Evolutionary conservation across 2,113 vertebrate genomes (phyloP), one percentile per base, ranked within the genome.

Genomic region (Microtus ochrogaster): DNA sequence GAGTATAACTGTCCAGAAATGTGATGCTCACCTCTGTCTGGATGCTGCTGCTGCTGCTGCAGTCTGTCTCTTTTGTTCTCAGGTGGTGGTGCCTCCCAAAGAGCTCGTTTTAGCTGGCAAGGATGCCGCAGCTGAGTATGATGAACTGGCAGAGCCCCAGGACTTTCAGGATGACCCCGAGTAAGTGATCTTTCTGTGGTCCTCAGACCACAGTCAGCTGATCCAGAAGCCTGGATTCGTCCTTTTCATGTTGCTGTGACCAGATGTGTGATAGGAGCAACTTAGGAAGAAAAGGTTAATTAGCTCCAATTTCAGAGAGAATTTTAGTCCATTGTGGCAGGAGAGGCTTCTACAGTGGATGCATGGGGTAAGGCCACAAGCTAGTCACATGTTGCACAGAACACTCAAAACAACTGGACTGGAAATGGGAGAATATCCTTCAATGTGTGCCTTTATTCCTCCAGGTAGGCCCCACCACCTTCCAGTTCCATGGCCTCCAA

Each of bases 81-180:
- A 99, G 99, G 99, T 99, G 82, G 85, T 98, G 26, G 99, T 99
- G 44, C 99, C 99, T 90, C 98, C 98, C 76, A 99, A 99, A 97
- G 99, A 99, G 93, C 98, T 99, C 65, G 95, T 99, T 16, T 96
- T 99, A 97, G 99, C 99, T 65, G 99, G 99, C 91, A 99, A 99
- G 97, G 99, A 99, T 90, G 99, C 99, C 61, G 99, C 99, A 0
- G 99, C 99, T 1, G 99, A 99, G 91, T 99, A 99, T 5, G 99
- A 99, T 66, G 99, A 99, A 94, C 97, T 99, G 98, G 99, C 99
- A 74, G 99, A 99, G 92, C 99, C 99, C 41, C 99, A 99, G 28
- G 99, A 99, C 98, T 99, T 99, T 96, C 99, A 99, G 97, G 99
- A 99, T 44, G 99, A 99, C 95, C 99, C 99, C 79, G 99, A 99